Evolutionary conservation across 2,888 invertebrate species (phyloP), one percentile per base, ranked within the genome.

Genomic region (Oxyscelio sp.): DNA sequence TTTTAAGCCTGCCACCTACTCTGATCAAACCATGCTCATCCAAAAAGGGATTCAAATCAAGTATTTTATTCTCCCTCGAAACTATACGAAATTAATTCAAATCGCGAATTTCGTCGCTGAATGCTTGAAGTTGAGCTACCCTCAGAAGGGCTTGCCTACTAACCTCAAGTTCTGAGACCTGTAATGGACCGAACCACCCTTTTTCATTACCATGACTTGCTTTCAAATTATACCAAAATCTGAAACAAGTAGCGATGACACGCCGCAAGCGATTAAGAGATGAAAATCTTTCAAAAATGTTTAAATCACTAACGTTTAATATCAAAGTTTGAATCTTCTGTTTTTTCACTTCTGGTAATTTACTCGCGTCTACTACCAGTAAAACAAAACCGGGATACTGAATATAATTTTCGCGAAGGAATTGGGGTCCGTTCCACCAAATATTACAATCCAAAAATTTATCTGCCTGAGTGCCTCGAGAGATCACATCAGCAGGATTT

Each of bases 1-100:
- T 43, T 22, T 52, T 27, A 0, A 81, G 21, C n/a, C 61, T 22
- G 15, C 81, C 81, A 11, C 74, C 68, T 9, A 34, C 34, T 56
- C 34, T 31, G 2, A 56, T 6, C 13, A 54, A n/a, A 21, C 54
- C 54, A 15, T 54, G 48, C 59, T 81, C 6, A 27, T 27, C 81
- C 8, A 81, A 34, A 34, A 81, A 68, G 15, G 54, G 74, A 40
- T 45, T 21, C 22, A 74, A 48, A 15, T 31, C 8, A n/a, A 24
- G 24, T 3, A 54, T 34, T 11, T 17, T 27, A 31, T 45, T 71
- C 15, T 45, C 19, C 4, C 19, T 21, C 8, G 61, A 52, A 0
- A 75, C 40, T 71, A 73, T 0, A 84, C 8, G 11, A 8, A n/a
- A 2, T 17, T 11, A n/a, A 22, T 45, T n/a, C 22, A 22, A 71